These are phyloP conservation scores for Drosophila nr. medialis DNA, from an alignment of 2,888 invertebrate genomes.

Conservation along the genomic window DNA sequence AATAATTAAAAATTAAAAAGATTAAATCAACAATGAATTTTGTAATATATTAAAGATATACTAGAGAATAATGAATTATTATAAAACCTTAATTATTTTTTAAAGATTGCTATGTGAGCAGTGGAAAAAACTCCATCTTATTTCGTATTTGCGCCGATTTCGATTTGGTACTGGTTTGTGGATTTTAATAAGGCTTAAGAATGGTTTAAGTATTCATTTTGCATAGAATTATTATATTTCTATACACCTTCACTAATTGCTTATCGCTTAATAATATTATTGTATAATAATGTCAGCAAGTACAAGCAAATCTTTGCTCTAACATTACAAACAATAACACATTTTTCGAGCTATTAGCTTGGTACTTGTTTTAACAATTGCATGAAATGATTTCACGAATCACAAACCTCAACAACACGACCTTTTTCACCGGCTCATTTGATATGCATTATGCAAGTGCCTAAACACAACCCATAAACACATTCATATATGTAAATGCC, in stretches of 20 bases:
- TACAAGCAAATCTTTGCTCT: background rate
- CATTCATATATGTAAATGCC: constrained; percentile 47
- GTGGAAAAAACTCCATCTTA: background rate
- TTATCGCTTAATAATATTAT: background rate
- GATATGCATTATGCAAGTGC: constrained; percentile 64
- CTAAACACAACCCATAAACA: constrained; percentile 66
- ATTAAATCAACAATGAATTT: background rate
- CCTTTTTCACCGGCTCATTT: constrained; percentile 54
- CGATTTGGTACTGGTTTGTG: background rate
- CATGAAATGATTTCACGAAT: constrained; percentile 35
- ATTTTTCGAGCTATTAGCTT: constrained; percentile 23
- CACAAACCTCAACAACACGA: constrained; percentile 32
- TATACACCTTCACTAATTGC: background rate
- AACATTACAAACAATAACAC: background rate
- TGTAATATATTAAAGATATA: background rate
- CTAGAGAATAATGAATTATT: background rate
- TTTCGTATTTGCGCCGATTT: background rate
- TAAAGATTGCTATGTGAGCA: background rate
- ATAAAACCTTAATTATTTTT: background rate
- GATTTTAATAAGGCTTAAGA: background rate
- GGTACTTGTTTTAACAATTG: constrained; percentile 22
- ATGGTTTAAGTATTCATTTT: no score
- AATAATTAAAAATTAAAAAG: background rate
- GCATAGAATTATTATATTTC: no score
- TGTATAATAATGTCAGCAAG: background rate